A percentile compares a stretch with the other conserved stretches of the same genome.
phyloP scores from a whole-genome alignment of 2,113 vertebrate genomes.

The Clarias gariepinus region DNA sequence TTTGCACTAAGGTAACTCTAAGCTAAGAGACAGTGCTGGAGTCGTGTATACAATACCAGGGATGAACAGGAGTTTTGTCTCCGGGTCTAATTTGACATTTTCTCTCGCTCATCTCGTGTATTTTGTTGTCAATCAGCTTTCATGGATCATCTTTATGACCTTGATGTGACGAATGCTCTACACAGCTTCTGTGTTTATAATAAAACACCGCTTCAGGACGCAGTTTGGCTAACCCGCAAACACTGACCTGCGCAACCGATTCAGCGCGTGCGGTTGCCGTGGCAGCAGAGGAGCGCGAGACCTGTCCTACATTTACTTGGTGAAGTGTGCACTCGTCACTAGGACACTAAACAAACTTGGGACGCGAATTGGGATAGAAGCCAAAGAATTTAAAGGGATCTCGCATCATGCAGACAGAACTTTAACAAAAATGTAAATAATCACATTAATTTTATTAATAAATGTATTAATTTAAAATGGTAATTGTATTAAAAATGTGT shows the following conservation, averaged over 20 bases:
- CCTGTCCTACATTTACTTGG: not conserved
- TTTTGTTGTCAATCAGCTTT: not conserved
- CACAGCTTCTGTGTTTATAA: not conserved
- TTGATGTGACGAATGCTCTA: not conserved
- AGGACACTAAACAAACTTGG: not conserved
- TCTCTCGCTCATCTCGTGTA: not conserved
- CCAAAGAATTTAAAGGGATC: not conserved
- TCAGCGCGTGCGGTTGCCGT: slow-evolving; percentile 6
- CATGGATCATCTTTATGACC: not conserved
- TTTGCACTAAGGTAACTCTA: not conserved
- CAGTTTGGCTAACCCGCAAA: not conserved
- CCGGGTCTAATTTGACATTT: not conserved
- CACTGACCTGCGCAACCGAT: not conserved
- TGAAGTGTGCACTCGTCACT: slow-evolving; percentile 6
- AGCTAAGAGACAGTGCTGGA: not conserved
- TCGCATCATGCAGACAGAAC: not conserved
- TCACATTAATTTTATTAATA: too few relatives aligned
- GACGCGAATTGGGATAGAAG: not conserved
- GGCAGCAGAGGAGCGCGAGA: not conserved
- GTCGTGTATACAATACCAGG: slow-evolving; percentile 20
- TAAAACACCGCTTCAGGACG: not conserved
- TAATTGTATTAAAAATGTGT: not conserved
- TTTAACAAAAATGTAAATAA: too few relatives aligned
- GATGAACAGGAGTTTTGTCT: slow-evolving; percentile 8
- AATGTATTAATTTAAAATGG: not conserved